A percentile compares a stretch with the other conserved stretches of the same genome.
Conservation (phyloP, 2,113 vertebrate genomes). For the Amblyopsis rosae region DNA sequence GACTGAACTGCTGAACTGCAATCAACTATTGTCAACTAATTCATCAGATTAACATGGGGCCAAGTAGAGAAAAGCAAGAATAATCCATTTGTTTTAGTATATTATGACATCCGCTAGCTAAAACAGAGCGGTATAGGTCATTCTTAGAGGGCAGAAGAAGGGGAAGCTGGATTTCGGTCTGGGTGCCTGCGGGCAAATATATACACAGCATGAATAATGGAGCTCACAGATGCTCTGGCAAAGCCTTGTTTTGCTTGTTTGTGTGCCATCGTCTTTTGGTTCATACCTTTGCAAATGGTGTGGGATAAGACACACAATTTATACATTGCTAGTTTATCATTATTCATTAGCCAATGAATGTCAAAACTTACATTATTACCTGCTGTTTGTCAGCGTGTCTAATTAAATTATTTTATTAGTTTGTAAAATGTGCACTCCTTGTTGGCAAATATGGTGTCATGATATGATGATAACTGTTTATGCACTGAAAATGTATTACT, state of each 20-base stretch:
- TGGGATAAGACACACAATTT: too few relatives aligned
- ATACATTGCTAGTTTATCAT: too few relatives aligned
- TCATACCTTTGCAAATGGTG: not conserved
- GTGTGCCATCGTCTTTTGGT: not conserved
- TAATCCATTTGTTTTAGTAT: constrained; percentile 64
- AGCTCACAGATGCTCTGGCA: constrained; percentile 23
- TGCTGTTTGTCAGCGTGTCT: too few relatives aligned
- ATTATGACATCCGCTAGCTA: constrained; percentile 50
- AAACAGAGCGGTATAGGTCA: constrained; percentile 32
- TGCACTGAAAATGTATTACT: too few relatives aligned
- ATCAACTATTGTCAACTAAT: constrained; percentile 40
- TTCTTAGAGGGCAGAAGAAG: constrained; percentile 43
- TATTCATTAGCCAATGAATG: too few relatives aligned
- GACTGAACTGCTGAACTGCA: constrained; percentile 23
- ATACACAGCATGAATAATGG: constrained; percentile 37
- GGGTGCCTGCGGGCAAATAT: constrained; percentile 42
- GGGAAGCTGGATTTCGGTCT: constrained; percentile 41
- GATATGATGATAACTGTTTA: too few relatives aligned
- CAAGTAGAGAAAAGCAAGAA: constrained; percentile 34
- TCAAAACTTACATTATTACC: too few relatives aligned
- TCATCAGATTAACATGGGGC: constrained; percentile 48
- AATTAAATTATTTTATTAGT: too few relatives aligned
- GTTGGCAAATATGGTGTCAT: too few relatives aligned
- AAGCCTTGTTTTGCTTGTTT: not conserved
- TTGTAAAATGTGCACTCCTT: too few relatives aligned